Conservation (phyloP, 2,797 vertebrate genomes). For the Enteromius radiatus region DNA sequence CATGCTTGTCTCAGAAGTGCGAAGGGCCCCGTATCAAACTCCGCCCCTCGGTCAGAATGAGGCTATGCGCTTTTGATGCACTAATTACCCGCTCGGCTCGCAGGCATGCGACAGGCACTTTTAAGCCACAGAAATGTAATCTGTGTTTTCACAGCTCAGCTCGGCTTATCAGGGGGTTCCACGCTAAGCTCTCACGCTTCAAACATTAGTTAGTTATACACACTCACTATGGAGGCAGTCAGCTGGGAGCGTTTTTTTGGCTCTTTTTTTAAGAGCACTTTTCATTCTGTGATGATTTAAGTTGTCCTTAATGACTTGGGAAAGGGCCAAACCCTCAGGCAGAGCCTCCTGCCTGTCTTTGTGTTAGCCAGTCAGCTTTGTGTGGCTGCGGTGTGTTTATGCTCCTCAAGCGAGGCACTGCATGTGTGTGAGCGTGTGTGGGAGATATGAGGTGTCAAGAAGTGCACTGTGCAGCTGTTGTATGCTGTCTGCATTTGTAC, state of each 20-base stretch:
- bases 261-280: slow-evolving; percentile 25
- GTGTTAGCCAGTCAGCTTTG: slow-evolving; percentile 28
- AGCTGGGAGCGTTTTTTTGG: not conserved
- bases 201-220: slow-evolving; percentile 70
- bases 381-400: slow-evolving; percentile 61
- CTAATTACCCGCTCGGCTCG: slow-evolving; percentile 33
- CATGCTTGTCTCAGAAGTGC: slow-evolving; percentile 72
- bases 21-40: slow-evolving; percentile 29
- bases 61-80: slow-evolving; percentile 24
- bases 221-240: slow-evolving; percentile 50
- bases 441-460: slow-evolving; percentile 18
- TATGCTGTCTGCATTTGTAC: slow-evolving; percentile 14
- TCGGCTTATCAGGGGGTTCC: slow-evolving; percentile 76
- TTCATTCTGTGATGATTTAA: slow-evolving; percentile 31
- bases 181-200: slow-evolving; percentile 70
- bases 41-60: slow-evolving; percentile 9
- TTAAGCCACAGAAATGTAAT: slow-evolving; percentile 70
- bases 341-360: slow-evolving; percentile 29
- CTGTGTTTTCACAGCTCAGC: slow-evolving; percentile 82
- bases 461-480: slow-evolving; percentile 26
- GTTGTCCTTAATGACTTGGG: slow-evolving; percentile 40
- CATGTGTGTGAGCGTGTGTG: slow-evolving; percentile 31
- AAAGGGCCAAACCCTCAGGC: slow-evolving; percentile 39
- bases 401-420: slow-evolving; percentile 39
- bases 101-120: slow-evolving; percentile 56